Conservation (phyloP, 2,113 vertebrate genomes). For the Agapornis roseicollis region DNA sequence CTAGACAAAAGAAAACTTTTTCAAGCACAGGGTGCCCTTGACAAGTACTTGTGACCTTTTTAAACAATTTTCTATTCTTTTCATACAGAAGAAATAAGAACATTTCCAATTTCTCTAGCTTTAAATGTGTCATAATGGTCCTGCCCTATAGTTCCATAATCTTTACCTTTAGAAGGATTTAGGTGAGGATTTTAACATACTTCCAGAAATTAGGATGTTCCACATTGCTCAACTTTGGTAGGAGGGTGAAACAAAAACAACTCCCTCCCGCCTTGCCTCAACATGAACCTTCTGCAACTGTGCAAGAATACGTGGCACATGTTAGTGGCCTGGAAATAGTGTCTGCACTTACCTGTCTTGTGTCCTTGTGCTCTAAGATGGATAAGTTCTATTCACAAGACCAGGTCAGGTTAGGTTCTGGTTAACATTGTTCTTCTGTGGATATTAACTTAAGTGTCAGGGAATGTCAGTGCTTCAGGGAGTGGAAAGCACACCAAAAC, state of each 20-base stretch:
- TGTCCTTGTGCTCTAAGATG: neutral
- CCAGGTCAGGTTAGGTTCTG: neutral
- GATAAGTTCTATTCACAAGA: neutral
- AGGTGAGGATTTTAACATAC: neutral
- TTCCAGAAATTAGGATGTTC: neutral
- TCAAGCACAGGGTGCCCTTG: neutral
- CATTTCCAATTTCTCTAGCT: neutral
- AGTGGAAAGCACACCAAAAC: neutral
- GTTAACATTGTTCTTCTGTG: rapidly evolving
- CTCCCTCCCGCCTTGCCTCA: rapidly evolving
- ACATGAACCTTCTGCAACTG: neutral
- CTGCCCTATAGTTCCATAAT: neutral
- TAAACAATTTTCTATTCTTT: neutral
- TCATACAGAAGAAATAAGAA: neutral
- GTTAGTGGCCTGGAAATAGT: neutral
- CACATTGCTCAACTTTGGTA: neutral
- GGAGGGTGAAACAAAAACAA: neutral
- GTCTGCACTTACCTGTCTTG: neutral
- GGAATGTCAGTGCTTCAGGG: too few species aligned
- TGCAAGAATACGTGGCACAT: neutral
- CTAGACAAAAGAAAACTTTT: neutral
- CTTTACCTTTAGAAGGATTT: neutral
- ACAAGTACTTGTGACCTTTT: neutral
- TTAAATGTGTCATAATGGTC: neutral
- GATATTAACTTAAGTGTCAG: neutral